Base-by-base conservation (phyloP, 2,888 invertebrate species). In the Entomobrya multifasciata region DNA sequence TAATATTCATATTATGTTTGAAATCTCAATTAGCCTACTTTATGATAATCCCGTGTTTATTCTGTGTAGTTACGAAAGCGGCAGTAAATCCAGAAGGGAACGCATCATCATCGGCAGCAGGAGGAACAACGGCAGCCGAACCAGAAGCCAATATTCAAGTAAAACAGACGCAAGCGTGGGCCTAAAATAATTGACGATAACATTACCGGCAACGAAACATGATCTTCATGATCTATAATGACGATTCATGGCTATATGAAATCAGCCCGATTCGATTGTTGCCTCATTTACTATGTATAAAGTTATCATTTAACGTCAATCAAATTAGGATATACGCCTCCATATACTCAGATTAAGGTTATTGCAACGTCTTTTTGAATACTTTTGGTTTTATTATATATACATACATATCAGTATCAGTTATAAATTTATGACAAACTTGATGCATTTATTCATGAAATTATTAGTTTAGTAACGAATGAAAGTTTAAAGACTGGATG, bases 151-250 rank as follows among this genome's bases (percentile, higher is more conserved):
- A 55, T 11, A 70, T 81, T 70, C 81, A 81, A 41, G 57, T 70
- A 17, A 81, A 81, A 44, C 81, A 81, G 47, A 78, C 83, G 30
- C 87, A 87, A 67, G 83, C 87, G 20, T 84, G 87, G 87, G 79
- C 87, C 41, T 83, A 57, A 87, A 74, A 30, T 36, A 36, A 36
- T 36, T 36, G 25, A 36, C 22, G 13, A 72, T 10, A 65, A 67
- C 15, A n/a, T 74, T 25, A 74, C 47, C 17, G 17, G 17, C 17
- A 6, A 20, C 20, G 17, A 1, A 57, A 25, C 5, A 57, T 25
- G 11, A 25, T 57, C 8, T 36, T 36, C 5, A 4, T 8, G 36
- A 36, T 36, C 8, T 6, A 36, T 6, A 1, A 62, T n/a, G 62
- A 62, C n/a, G 6, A 8, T n/a, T 57, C 57, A 62, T 15, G 15